Evolutionary conservation across 2,888 invertebrate genomes (phyloP).

Genomic region (Limnephilus rhombicus): DNA sequence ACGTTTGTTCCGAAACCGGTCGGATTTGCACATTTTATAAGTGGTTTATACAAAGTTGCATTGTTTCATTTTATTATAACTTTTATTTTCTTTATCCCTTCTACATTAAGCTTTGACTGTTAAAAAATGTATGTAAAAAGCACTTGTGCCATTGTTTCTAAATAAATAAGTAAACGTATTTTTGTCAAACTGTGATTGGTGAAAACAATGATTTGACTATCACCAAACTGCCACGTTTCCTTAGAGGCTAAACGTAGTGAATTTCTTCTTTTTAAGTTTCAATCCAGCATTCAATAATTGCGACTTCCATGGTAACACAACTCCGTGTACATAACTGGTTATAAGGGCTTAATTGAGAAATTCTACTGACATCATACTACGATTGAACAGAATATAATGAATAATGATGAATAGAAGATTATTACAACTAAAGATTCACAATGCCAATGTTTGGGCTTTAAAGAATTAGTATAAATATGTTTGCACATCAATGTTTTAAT

Average conservation of each 20-base stretch:
- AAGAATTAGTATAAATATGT: background rate
- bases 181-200: no score
- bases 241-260: background rate
- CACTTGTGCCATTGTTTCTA: no score
- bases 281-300: background rate
- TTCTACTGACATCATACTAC: background rate
- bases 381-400: background rate
- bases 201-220: no score
- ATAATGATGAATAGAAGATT: background rate
- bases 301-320: background rate
- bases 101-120: no score
- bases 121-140: no score
- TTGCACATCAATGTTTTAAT: background rate
- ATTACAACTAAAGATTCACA: background rate
- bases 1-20: no score
- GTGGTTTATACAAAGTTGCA: no score
- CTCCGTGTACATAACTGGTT: slow-evolving; percentile 3
- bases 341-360: background rate
- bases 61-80: no score
- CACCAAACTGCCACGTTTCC: background rate
- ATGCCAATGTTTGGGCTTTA: background rate
- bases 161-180: no score
- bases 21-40: no score
- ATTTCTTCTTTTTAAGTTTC: background rate
- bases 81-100: no score